Evolutionary conservation across 2,888 invertebrate genomes (phyloP), one percentile per base, ranked within the genome.

Genomic region (Chymomyza amoena): DNA sequence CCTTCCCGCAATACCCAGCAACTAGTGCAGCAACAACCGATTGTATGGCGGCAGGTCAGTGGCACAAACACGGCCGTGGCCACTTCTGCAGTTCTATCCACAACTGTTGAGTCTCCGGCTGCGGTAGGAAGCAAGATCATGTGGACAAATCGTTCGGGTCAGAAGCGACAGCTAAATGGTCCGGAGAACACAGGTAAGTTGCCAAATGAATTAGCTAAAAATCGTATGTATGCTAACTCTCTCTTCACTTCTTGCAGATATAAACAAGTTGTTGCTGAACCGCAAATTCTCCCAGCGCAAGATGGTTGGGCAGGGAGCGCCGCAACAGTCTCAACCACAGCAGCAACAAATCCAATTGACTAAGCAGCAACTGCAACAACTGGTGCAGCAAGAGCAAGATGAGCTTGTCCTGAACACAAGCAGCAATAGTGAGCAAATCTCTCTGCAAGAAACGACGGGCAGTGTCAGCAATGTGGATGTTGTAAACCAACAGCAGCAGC

Each of bases 91-190:
- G 78, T 85, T 64, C 81, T 84, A 13, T 81, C 88, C 39, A 88
- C 84, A 63, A 84, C 87, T 25, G 87, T 84, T 10, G 79, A 83
- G 13, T 73, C 84, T 13, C 78, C 89, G 0, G 73, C 87, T 4
- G 82, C 88, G 2, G 78, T 89, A 16, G 86, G 90, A 72, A 89
- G 90, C 68, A 89, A 91, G 77, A 88, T 91, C 61, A 80, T 90
- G 10, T 89, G 90, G 90, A 82, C 91, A 57, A 90, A 89, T 75
- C 82, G 91, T 15, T 76, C 90, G 10, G 81, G 84, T 4, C 90
- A 84, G 50, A 89, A 89, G 69, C 88, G 91, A 74, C 91, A 91
- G 72, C 79, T 91, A 1, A 92, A 92, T 75, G 92, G 92, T 61
- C 92, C 92, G 16, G 90, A 91, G 62, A 90, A 90, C 73, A 87